A percentile compares a stretch with the other conserved stretches of the same genome.
phyloP scores from a whole-genome alignment of 2,797 vertebrate genomes.

The Enteromius fasciolatus region DNA sequence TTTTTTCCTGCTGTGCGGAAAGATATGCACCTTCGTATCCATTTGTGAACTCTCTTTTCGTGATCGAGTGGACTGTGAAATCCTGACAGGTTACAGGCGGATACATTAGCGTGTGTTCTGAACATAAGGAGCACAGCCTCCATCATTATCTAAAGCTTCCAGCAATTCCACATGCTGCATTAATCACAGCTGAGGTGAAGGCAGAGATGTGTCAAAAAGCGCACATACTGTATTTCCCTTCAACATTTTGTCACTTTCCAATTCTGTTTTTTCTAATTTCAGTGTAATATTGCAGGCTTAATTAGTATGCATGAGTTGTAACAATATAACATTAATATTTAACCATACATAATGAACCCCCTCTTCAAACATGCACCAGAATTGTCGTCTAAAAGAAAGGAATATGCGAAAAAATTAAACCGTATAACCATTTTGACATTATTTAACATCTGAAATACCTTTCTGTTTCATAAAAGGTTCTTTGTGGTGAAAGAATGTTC shows the following conservation, averaged over 20 bases:
- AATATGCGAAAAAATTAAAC: not conserved
- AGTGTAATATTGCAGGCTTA: not conserved
- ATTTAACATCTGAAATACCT: no score
- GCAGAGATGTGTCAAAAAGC: not conserved
- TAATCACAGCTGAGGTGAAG: constrained; percentile 48
- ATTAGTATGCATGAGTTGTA: constrained; percentile 12
- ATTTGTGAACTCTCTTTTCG: constrained; percentile 26
- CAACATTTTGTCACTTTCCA: not conserved
- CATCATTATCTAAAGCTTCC: constrained; percentile 49
- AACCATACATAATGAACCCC: constrained; percentile 3
- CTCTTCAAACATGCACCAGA: not conserved
- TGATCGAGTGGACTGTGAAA: constrained; percentile 34
- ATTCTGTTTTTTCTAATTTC: not conserved
- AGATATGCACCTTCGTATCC: constrained; percentile 12
- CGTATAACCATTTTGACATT: not conserved
- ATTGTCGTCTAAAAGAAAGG: not conserved
- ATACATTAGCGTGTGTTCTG: constrained; percentile 33
- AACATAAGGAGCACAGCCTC: constrained; percentile 23
- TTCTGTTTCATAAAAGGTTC: no score
- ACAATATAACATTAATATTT: constrained; percentile 4
- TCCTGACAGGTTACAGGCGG: constrained; percentile 32
- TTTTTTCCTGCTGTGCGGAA: not conserved
- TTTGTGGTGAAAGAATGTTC: no score
- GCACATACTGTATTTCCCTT: constrained; percentile 7
- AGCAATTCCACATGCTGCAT: constrained; percentile 30